Evolutionary conservation across 2,797 vertebrate genomes (phyloP), one percentile per base, ranked within the genome.

Genomic region (Lacerta agilis): DNA sequence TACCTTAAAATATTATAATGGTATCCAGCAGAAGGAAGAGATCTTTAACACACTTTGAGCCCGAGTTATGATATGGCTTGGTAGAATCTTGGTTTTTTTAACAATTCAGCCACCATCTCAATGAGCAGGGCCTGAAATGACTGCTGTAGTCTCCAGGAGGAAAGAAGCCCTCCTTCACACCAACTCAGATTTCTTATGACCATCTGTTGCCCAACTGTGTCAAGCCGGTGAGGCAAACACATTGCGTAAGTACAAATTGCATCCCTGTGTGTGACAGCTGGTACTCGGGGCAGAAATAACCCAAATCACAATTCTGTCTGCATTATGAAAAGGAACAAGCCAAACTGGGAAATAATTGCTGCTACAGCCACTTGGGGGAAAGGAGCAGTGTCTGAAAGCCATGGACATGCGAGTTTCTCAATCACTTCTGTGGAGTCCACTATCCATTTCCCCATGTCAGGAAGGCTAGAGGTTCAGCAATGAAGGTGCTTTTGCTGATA

Each of bases 251-350:
- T 79, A n/a, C 43, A 71, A 36, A 29, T 27, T 0, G 13, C 69
- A 20, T 71, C 79, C 80, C 36, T 29, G 84, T 0, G 69, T n/a
- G 1, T 0, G 72, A n/a, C 0, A 25, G 80, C 43, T 20, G 55
- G 45, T 0, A 1, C 2, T 0, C 0, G 64, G 3, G 20, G 5
- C 0, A 0, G 33, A 83, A 64, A 13, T 2, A 1, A 8, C 71
- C 85, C 0, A 0, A 87, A 76, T 55, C 41, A 27, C 6, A 45
- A 55, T 33, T 72, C 77, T 20, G 43, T n/a, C 45, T 58, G 7
- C 27, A 20, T 58, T 18, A 18, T 43, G 45, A 27, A 33, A 78
- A 78, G 5, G 33, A 25, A 78, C 10, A 11, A 25, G 27, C 27
- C 25, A 27, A 78, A 29, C 29, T 78, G 25, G 4, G 27, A 78